Conservation (phyloP, 92 coral and sea anemone genomes). For the Epizoanthus ramosus region DNA sequence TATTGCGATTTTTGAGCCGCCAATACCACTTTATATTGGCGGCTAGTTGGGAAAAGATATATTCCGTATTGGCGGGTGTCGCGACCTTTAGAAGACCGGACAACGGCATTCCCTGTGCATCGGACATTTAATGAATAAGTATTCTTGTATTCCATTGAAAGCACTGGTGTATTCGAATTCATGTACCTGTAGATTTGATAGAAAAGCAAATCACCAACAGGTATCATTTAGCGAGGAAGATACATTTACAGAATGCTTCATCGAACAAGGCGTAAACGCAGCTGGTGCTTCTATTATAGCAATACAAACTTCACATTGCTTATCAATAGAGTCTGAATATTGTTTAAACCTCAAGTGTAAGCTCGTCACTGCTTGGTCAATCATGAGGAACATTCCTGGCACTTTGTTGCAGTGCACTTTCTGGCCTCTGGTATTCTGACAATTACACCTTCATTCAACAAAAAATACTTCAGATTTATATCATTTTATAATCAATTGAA, state of each 20-base stretch:
- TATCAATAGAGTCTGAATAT: constrained; percentile 33
- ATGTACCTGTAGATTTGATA: too few relatives aligned
- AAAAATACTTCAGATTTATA: neutral
- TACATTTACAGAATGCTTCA: constrained; percentile 6
- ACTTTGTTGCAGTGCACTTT: neutral
- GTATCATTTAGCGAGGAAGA: neutral
- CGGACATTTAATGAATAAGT: too few relatives aligned
- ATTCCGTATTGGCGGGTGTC: too few relatives aligned
- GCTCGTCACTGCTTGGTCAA: constrained; percentile 6
- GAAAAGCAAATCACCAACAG: too few relatives aligned
- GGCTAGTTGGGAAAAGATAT: too few relatives aligned
- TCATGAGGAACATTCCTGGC: neutral
- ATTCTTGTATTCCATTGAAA: too few relatives aligned
- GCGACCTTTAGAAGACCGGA: too few relatives aligned
- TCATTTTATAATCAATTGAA: neutral
- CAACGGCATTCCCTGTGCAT: too few relatives aligned
- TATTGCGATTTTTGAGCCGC: too few relatives aligned
- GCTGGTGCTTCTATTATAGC: constrained; percentile 29
- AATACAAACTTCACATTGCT: constrained; percentile 22
- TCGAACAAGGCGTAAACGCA: neutral
- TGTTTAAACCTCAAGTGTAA: constrained; percentile 8
- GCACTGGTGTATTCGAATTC: too few relatives aligned
- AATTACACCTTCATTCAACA: neutral
- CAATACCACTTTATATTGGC: too few relatives aligned
- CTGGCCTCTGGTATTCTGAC: neutral